phyloP scores from a whole-genome alignment of 2,888 invertebrate genomes.

The Hirtodrosophila confusa region DNA sequence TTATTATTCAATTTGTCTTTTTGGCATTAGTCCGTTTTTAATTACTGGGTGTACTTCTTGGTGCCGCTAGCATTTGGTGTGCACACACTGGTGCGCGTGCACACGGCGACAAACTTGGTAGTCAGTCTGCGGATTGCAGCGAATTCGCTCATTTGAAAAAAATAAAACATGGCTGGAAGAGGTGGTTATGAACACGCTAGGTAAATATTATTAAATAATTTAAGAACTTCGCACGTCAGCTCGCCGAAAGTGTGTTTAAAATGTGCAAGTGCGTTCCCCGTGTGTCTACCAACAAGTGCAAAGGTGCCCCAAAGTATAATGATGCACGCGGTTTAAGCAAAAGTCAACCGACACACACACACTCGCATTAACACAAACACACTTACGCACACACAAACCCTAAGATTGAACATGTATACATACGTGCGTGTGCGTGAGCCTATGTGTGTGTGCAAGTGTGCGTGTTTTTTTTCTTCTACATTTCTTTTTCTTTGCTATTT shows the following conservation, averaged over 20 bases:
- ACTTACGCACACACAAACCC: slow-evolving; percentile 46
- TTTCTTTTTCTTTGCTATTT: slow-evolving; percentile 54
- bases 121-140: slow-evolving; percentile 70
- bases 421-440: slow-evolving; percentile 40
- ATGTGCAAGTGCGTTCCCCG: slow-evolving; percentile 23
- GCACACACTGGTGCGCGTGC: slow-evolving; percentile 63
- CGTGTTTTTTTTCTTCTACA: slow-evolving; percentile 61
- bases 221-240: slow-evolving; percentile 44
- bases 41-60: slow-evolving; percentile 27
- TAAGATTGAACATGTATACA: slow-evolving; percentile 40
- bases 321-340: slow-evolving; percentile 70
- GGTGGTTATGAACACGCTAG: slow-evolving; percentile 94
- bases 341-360: slow-evolving; percentile 62
- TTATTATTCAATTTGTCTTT: background rate
- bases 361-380: slow-evolving; percentile 41
- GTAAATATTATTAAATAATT: slow-evolving; percentile 85
- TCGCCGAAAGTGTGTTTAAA: slow-evolving; percentile 41
- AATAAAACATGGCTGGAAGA: slow-evolving; percentile 94
- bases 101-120: slow-evolving; percentile 55
- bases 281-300: slow-evolving; percentile 35
- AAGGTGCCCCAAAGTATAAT: slow-evolving; percentile 55
- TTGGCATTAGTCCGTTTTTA: background rate
- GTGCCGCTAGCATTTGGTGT: slow-evolving; percentile 39
- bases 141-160: slow-evolving; percentile 83
- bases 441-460: slow-evolving; percentile 50